A percentile compares a stretch with the other conserved stretches of the same genome.
Evolutionary conservation across 2,888 invertebrate genomes (phyloP).

Genomic region (Noctua comes): DNA sequence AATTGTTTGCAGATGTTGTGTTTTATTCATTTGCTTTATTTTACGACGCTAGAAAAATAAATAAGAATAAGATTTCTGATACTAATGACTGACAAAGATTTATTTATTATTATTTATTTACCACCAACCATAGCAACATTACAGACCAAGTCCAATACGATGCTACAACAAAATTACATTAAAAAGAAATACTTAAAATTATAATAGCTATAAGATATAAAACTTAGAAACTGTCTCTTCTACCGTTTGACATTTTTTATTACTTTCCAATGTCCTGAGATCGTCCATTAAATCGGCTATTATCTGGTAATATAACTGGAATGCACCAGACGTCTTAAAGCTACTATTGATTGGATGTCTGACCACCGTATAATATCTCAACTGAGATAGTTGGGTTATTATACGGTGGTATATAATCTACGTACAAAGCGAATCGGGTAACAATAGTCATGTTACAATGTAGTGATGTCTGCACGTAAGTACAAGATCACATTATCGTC

Average conservation of each 20-base stretch:
- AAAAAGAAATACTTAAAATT: too few species aligned
- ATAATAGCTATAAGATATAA: too few species aligned
- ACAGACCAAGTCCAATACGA: too few species aligned
- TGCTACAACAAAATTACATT: too few species aligned
- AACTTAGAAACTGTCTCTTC: not conserved
- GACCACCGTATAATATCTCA: slow-evolving; percentile 26
- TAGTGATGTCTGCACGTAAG: slow-evolving; percentile 9
- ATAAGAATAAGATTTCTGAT: not conserved
- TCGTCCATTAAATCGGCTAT: slow-evolving; percentile 12
- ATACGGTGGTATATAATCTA: slow-evolving; percentile 19
- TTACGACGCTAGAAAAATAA: not conserved
- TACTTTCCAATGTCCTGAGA: slow-evolving; percentile 23
- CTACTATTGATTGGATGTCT: slow-evolving; percentile 26
- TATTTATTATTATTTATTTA: too few species aligned
- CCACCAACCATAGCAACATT: too few species aligned
- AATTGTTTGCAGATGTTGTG: slow-evolving; percentile 42
- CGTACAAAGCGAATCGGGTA: slow-evolving; percentile 13
- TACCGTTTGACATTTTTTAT: slow-evolving; percentile 32
- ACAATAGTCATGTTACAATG: slow-evolving; percentile 38
- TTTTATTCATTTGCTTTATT: slow-evolving; percentile 26
- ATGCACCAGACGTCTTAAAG: slow-evolving; percentile 30
- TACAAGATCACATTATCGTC: slow-evolving; percentile 10
- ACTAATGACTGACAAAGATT: not conserved
- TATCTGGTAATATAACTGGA: slow-evolving; percentile 17
- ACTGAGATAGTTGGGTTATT: not conserved